phyloP scores from a whole-genome alignment of 2,797 vertebrate genomes.

The Kryptolebias ocellatus region DNA sequence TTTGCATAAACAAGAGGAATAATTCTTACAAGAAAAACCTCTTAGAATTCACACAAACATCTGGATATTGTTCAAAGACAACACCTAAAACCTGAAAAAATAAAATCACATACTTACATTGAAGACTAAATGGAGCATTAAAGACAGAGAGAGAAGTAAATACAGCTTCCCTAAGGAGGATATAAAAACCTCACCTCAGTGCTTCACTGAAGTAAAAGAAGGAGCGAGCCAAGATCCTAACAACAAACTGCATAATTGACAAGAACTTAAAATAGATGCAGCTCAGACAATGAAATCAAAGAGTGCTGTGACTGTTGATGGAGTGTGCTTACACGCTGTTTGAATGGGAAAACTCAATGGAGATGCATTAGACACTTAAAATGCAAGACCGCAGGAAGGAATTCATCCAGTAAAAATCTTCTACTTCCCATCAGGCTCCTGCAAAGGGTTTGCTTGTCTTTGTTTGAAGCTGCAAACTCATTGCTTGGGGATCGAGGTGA shows the following conservation, averaged over 20 bases:
- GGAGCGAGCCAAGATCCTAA: slow-evolving; percentile 51
- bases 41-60: not conserved
- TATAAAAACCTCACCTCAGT: slow-evolving; percentile 39
- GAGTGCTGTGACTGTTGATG: slow-evolving; percentile 28
- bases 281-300: slow-evolving; percentile 69
- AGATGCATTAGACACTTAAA: slow-evolving; percentile 38
- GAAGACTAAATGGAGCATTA: slow-evolving; percentile 17
- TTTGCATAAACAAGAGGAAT: slow-evolving; percentile 9
- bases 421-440: slow-evolving; percentile 9
- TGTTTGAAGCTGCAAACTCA: slow-evolving; percentile 20
- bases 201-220: slow-evolving; percentile 27
- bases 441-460: not conserved
- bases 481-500: slow-evolving; percentile 30
- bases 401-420: not conserved
- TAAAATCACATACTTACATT: slow-evolving; percentile 1
- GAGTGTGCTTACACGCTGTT: slow-evolving; percentile 8
- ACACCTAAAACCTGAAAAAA: not conserved
- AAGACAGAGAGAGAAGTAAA: slow-evolving; percentile 38
- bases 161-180: slow-evolving; percentile 12
- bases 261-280: slow-evolving; percentile 69
- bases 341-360: slow-evolving; percentile 29
- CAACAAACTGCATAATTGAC: slow-evolving; percentile 71
- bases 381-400: slow-evolving; percentile 19
- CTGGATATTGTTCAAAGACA: not conserved
- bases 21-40: not conserved